Evolutionary conservation across 1,140 invertebrate species (phyloP).

Genomic region (Glossosoma conforme): DNA sequence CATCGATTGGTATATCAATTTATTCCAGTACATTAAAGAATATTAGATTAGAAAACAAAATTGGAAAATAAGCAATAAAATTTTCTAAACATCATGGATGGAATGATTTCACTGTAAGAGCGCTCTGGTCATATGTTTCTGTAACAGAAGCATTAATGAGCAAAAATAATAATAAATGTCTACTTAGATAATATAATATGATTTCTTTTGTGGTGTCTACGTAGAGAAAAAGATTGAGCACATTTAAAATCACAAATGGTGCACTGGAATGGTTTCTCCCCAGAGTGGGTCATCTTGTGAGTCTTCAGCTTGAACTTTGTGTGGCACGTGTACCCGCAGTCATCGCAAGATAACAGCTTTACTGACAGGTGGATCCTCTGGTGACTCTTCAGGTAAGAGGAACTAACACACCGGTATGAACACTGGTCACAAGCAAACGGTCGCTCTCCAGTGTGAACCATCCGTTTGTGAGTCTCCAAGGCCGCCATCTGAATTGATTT

Average conservation of each 20-base stretch:
- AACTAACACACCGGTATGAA: constrained; percentile 18
- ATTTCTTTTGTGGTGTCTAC: constrained; percentile 17
- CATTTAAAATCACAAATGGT: constrained; percentile 18
- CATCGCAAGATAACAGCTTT: constrained; percentile 23
- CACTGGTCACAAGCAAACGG: constrained; percentile 26
- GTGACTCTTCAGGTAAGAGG: constrained; percentile 22
- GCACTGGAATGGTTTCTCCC: constrained; percentile 23
- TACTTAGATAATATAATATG: constrained; percentile 8
- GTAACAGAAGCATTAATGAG: too few species aligned
- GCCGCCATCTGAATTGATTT: constrained; percentile 22
- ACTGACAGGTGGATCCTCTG: constrained; percentile 17
- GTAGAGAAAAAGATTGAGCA: constrained; percentile 13
- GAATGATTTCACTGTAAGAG: too few species aligned
- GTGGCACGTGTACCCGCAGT: constrained; percentile 24
- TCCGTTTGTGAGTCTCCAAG: constrained; percentile 24
- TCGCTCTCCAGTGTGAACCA: constrained; percentile 26
- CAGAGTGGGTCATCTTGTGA: constrained; percentile 21
- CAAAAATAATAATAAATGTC: too few species aligned
- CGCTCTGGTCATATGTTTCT: too few species aligned
- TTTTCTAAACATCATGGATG: too few species aligned
- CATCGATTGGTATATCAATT: too few species aligned
- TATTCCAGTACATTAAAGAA: too few species aligned
- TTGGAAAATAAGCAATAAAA: too few species aligned
- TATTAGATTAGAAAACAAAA: too few species aligned
- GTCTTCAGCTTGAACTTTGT: constrained; percentile 21